Evolutionary conservation across 1,140 invertebrate genomes (phyloP), one percentile per base, ranked within the genome.

Genomic region (Vollenhovia emeryi): DNA sequence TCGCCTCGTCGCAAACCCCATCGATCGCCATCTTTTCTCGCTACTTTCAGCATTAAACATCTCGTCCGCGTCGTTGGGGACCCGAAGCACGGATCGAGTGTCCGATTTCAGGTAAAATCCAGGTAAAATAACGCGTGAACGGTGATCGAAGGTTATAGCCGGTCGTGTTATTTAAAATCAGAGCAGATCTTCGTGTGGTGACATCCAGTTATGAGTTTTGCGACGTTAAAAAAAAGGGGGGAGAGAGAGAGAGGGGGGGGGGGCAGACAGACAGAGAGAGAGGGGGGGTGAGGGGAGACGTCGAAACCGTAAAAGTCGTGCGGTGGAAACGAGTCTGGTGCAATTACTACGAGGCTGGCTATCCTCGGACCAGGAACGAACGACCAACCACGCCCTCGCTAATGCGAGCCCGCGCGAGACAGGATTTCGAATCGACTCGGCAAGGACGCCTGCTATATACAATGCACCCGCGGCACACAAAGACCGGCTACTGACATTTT

Each of bases 331-430:
- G 73, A 84, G 78, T 86, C 86, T 78, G 89, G 85, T 73, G 87
- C 88, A 89, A 92, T 88, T 87, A 86, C 71, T 79, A 87, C 87
- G 87, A 86, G 85, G 89, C 85, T 88, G 90, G 78, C 90, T 91
- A 88, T 91, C 89, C 90, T 90, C 89, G 90, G 87, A 90, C 80
- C 89, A 90, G 89, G 89, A 91, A 91, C 91, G 88, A 86, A 88
- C 88, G 66, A 83, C 78, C 88, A 91, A 92, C 92, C 92, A 93
- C 92, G 92, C 92, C 92, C 91, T 93, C 91, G 88, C 91, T 93
- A 92, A 92, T 91, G 88, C 84, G 86, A 89, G 84, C 86, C 84
- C 69, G 69, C 84, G 82, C 74, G 69, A 85, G 91, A 92, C 91
- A 90, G 90, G 91, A 92, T 91, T 90, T 92, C 88, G 92, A 93